Evolutionary conservation across 2,888 invertebrate species (phyloP).

Genomic region (Hydrotaea cyrtoneurina): DNA sequence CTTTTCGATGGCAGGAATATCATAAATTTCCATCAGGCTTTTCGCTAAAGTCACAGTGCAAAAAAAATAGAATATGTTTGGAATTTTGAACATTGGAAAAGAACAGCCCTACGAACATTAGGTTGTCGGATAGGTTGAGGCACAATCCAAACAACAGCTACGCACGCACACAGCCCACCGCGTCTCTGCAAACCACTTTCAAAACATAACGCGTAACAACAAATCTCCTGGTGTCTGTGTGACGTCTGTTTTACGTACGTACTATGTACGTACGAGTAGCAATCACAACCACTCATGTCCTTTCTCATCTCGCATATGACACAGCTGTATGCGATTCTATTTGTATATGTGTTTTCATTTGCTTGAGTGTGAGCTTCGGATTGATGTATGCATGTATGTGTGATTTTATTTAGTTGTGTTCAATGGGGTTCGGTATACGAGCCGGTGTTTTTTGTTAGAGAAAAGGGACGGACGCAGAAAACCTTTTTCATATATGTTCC

Average conservation of each 20-base stretch:
- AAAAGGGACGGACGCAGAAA: too few relatives aligned
- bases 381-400: slow-evolving; percentile 34
- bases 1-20: not conserved
- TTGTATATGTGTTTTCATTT: not conserved
- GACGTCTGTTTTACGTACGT: not conserved
- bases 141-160: not conserved
- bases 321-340: slow-evolving; percentile 44
- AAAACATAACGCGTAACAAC: slow-evolving; percentile 28
- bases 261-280: not conserved
- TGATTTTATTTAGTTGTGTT: slow-evolving; percentile 2
- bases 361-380: slow-evolving; percentile 39
- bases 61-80: slow-evolving; percentile 16
- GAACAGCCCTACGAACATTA: slow-evolving; percentile 38
- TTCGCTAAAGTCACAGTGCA: not conserved
- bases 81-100: slow-evolving; percentile 5
- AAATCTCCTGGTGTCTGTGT: slow-evolving; percentile 30
- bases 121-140: slow-evolving; percentile 36
- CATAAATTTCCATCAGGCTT: slow-evolving; percentile 57
- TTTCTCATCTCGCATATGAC: not conserved
- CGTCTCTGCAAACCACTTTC: not conserved
- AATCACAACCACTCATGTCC: slow-evolving; percentile 4
- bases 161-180: not conserved
- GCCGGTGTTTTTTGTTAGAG: too few relatives aligned
- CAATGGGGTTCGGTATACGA: too few relatives aligned
- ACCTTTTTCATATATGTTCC: too few relatives aligned